These are phyloP conservation scores for Zaprionus camerounensis DNA, from an alignment of 1,140 invertebrate genomes.

Conservation along the genomic window DNA sequence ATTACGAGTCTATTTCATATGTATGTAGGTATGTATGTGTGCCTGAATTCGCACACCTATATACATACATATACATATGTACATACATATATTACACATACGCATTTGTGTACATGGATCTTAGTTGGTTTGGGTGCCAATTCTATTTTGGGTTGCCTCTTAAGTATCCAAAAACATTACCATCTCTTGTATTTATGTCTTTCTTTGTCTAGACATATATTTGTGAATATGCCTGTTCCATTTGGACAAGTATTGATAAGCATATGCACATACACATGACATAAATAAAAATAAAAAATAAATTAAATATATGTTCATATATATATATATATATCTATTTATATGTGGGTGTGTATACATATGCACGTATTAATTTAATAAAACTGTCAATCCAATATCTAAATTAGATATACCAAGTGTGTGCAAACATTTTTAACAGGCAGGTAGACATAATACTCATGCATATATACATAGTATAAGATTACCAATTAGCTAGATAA, in stretches of 20 bases:
- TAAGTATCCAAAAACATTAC: constrained; percentile 47
- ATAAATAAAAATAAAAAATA: too few species aligned
- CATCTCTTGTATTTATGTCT: constrained; percentile 27
- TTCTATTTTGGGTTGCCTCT: constrained; percentile 35
- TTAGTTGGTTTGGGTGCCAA: constrained; percentile 38
- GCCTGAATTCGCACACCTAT: constrained; percentile 1
- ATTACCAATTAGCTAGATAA: not conserved
- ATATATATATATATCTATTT: constrained; percentile 27
- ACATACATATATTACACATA: constrained; percentile 5
- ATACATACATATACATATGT: not conserved
- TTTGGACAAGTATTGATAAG: constrained; percentile 12
- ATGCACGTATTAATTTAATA: not conserved
- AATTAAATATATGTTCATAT: constrained; percentile 7
- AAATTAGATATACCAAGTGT: not conserved
- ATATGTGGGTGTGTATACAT: constrained; percentile 1
- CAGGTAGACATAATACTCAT: not conserved
- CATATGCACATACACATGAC: not conserved
- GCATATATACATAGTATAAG: not conserved
- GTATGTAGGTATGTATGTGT: not conserved
- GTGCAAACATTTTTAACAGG: not conserved
- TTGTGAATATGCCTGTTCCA: constrained; percentile 11
- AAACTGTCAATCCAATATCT: not conserved
- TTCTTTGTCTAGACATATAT: constrained; percentile 21
- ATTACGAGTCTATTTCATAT: constrained; percentile 5
- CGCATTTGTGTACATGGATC: constrained; percentile 22